A percentile compares a stretch with the other conserved stretches of the same genome.
Evolutionary conservation across 1,140 invertebrate genomes (phyloP).

Genomic region (Rhagoletis zephyria): DNA sequence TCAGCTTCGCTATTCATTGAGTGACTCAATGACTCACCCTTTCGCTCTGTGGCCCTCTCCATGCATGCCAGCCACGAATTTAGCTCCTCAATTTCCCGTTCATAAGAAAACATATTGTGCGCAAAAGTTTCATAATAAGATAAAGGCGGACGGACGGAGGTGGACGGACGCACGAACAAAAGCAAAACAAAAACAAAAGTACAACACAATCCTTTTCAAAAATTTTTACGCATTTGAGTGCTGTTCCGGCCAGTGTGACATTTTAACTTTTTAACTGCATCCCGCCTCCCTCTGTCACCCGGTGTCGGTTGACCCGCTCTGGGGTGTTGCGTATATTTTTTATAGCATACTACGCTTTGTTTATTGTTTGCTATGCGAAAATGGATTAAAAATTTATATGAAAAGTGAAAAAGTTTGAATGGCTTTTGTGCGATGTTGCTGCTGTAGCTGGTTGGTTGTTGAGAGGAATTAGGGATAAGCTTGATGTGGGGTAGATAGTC

Average conservation of each 20-base stretch:
- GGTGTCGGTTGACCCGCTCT: too few species aligned
- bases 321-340: background rate
- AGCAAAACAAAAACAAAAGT: slow-evolving; percentile 15
- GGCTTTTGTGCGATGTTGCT: slow-evolving; percentile 17
- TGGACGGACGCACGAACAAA: background rate
- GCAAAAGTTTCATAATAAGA: slow-evolving; percentile 26
- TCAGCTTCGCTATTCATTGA: background rate
- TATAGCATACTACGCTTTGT: background rate
- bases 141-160: background rate
- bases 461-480: background rate
- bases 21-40: background rate
- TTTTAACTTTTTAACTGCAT: slow-evolving; percentile 15
- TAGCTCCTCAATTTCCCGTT: slow-evolving; percentile 21
- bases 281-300: background rate
- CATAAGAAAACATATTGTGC: slow-evolving; percentile 6
- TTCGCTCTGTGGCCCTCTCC: background rate
- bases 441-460: background rate
- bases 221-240: slow-evolving; percentile 1
- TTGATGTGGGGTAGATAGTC: background rate
- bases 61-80: background rate
- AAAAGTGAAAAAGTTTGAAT: slow-evolving; percentile 54
- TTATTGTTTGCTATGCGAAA: slow-evolving; percentile 42
- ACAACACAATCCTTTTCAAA: slow-evolving; percentile 14
- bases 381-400: slow-evolving; percentile 54
- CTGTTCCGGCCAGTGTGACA: slow-evolving; percentile 14